A percentile compares a stretch with the other conserved stretches of the same genome.
Conservation (phyloP, 2,797 vertebrate species). For the Enoplosus armatus region DNA sequence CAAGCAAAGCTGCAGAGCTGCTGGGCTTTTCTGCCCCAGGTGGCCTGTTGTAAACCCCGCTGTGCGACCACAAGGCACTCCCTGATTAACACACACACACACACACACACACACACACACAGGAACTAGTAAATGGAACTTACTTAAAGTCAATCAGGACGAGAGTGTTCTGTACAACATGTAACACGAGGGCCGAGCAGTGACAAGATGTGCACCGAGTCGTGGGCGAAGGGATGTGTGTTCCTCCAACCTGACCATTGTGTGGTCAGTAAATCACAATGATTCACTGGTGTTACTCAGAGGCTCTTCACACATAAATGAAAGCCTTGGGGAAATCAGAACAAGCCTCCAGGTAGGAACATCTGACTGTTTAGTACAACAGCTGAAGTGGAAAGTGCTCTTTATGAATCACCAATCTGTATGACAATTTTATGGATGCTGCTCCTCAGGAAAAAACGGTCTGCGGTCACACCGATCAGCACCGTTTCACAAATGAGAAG, state of each 20-base stretch:
- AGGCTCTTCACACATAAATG: conserved; percentile 63
- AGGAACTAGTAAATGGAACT: conserved; percentile 37
- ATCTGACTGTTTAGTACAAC: conserved; percentile 40
- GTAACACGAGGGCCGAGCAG: conserved; percentile 5
- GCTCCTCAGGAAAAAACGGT: conserved; percentile 16
- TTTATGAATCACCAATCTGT: conserved; percentile 58
- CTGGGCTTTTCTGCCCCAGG: conserved; percentile 36
- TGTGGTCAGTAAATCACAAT: conserved; percentile 63
- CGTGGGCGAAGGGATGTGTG: conserved; percentile 56
- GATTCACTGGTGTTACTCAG: conserved; percentile 75
- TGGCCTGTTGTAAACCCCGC: conserved; percentile 52
- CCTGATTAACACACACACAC: conserved; percentile 41
- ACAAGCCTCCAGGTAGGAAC: conserved; percentile 66
- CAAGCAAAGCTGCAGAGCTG: conserved; percentile 65
- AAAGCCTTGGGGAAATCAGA: conserved; percentile 70
- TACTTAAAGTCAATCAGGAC: conserved; percentile 30
- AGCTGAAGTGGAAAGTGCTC: conserved; percentile 42
- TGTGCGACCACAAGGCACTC: conserved; percentile 35
- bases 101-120: conserved; percentile 10
- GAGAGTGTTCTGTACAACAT: neutral
- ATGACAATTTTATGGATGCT: conserved; percentile 46
- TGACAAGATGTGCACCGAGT: conserved; percentile 37
- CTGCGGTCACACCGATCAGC: conserved; percentile 4
- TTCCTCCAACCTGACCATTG: conserved; percentile 66
- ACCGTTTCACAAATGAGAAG: neutral